Evolutionary conservation across 2,113 vertebrate genomes (phyloP).

Genomic region (Promerops cafer): DNA sequence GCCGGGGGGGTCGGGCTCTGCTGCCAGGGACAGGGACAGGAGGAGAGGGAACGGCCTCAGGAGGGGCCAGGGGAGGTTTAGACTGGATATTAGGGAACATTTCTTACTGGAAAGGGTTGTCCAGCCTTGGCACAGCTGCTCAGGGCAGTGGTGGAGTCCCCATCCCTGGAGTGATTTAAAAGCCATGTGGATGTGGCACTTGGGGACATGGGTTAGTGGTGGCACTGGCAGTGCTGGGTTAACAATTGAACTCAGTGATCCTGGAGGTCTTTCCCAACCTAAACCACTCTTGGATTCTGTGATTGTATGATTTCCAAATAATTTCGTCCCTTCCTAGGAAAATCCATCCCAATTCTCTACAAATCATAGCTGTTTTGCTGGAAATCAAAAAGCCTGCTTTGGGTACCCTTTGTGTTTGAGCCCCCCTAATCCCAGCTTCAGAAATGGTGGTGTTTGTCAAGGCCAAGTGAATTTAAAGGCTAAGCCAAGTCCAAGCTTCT

Average conservation of each 20-base stretch:
- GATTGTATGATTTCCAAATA: neutral
- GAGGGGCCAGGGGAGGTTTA: accelerated
- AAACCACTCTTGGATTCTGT: neutral
- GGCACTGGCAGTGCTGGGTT: neutral
- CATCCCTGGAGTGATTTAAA: neutral
- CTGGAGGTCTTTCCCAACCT: neutral
- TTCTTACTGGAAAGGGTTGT: accelerated
- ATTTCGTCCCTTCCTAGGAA: neutral
- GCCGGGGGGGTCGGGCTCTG: accelerated
- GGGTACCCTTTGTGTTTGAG: neutral
- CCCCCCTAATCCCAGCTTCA: neutral
- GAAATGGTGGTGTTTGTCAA: neutral
- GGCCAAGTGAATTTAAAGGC: neutral
- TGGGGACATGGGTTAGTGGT: neutral
- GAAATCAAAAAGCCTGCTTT: neutral
- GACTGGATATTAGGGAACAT: accelerated
- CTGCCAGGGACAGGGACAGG: neutral
- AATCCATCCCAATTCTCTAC: neutral
- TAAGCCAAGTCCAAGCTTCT: neutral
- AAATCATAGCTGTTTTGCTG: neutral
- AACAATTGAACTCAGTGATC: neutral
- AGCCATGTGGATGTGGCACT: neutral
- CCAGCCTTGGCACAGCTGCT: neutral
- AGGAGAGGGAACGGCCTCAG: neutral
- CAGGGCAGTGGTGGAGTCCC: neutral